Evolutionary conservation across 2,113 vertebrate species (phyloP), one percentile per base, ranked within the genome.

Genomic region (Tyto alba): DNA sequence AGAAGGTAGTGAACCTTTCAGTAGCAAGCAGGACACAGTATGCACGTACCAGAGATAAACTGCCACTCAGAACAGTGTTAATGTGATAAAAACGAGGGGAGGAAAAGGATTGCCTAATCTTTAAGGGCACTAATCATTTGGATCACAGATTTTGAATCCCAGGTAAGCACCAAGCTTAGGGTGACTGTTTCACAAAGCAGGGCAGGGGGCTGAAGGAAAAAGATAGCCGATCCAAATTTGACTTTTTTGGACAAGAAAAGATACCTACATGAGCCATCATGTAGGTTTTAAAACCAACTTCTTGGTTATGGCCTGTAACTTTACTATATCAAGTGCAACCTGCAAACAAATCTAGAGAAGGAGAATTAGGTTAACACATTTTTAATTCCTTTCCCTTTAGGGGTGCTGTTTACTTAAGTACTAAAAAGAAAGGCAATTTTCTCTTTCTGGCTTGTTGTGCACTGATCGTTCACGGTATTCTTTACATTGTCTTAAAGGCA

Each of bases 201-300:
- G 29, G 38, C 8, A 22, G 2, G 11, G 5, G n/a, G 30, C 21
- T 0, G 0, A 52, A 52, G 45, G 19, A 23, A 67, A 67, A 74
- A 38, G 16, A 1, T 23, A n/a, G 16, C 34, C 34, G 26, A 72
- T 79, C 26, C 30, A 84, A 63, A 90, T 16, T 18, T 55, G 30
- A 26, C 21, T 7, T 27, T 38, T 55, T 25, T 66, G 18, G 18
- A 45, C 52, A 73, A 27, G 18, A 50, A 34, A 26, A 66, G 21
- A 53, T 13, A 79, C 6, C 48, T 50, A 62, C 9, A 16, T 22
- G 26, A 40, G 94, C 25, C 16, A 69, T 26, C 32, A 21, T 5
- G 6, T 13, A 18, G 29, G 45, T 45, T 89, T 75, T 47, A 85
- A 90, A 79, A 43, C 3, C 8, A 60, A 52, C 25, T 34, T 63